Evolutionary conservation across 2,113 vertebrate species (phyloP).

Genomic region (Platycercus adscitus): DNA sequence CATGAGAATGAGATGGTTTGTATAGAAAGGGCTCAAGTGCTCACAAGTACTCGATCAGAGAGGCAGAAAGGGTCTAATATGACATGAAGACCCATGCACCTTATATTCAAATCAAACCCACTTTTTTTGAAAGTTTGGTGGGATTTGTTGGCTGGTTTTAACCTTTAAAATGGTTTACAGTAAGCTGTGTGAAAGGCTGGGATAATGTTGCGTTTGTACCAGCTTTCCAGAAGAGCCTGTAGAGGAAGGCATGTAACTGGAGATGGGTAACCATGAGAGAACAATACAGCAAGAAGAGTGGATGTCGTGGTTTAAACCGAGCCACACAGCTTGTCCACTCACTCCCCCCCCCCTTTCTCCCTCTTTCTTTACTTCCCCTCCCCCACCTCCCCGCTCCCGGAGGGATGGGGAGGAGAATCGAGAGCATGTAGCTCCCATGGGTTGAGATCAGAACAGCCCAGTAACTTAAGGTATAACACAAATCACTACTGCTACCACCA

Average conservation of each 20-base stretch:
- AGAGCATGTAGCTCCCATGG: too few relatives aligned
- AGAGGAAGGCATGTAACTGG: not conserved
- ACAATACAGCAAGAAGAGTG: not conserved
- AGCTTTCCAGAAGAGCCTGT: not conserved
- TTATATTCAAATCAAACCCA: accelerated
- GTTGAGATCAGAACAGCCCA: too few relatives aligned
- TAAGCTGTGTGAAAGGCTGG: too few relatives aligned
- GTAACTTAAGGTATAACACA: too few relatives aligned
- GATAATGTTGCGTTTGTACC: accelerated
- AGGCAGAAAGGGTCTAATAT: not conserved
- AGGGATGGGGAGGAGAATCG: too few relatives aligned
- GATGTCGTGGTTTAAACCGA: too few relatives aligned
- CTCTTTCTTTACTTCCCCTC: too few relatives aligned
- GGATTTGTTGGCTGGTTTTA: not conserved
- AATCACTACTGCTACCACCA: too few relatives aligned
- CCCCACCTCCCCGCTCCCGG: too few relatives aligned
- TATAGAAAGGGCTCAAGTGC: accelerated
- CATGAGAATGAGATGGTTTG: accelerated
- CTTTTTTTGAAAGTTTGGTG: too few relatives aligned
- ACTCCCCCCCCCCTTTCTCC: too few relatives aligned
- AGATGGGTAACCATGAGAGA: not conserved
- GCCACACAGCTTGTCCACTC: too few relatives aligned
- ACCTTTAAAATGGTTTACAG: not conserved
- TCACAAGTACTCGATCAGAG: accelerated
- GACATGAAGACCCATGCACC: accelerated